Percentiles rank a stretch among this genome's conserved stretches.
These are phyloP conservation scores for Aplochiton taeniatus DNA, from an alignment of 2,797 vertebrate species.

Conservation along the genomic window DNA sequence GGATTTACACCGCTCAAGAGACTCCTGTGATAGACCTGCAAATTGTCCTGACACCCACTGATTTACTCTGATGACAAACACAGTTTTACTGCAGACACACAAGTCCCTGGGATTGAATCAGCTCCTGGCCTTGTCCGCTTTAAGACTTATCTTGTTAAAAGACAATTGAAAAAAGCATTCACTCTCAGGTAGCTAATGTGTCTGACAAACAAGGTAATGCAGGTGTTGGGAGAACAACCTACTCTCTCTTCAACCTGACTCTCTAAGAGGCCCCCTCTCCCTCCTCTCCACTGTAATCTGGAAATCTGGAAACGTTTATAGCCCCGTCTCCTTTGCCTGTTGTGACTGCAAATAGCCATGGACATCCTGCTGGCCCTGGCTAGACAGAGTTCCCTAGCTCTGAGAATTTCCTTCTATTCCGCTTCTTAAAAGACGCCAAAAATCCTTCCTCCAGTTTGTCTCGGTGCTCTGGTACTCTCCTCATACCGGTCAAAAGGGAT, in stretches of 20 bases:
- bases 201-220: conserved; percentile 53
- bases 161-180: conserved; percentile 67
- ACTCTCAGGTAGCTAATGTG: conserved; percentile 40
- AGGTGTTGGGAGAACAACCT: conserved; percentile 32
- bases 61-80: conserved; percentile 57
- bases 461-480: too few relatives aligned
- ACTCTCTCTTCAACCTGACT: conserved; percentile 23
- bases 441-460: too few relatives aligned
- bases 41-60: conserved; percentile 40
- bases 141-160: conserved; percentile 57
- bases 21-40: conserved; percentile 3
- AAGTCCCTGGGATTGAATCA: conserved; percentile 33
- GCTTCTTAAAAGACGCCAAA: too few relatives aligned
- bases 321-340: conserved; percentile 23
- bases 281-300: background rate
- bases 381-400: conserved; percentile 9
- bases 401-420: too few relatives aligned
- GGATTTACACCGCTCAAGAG: conserved; percentile 29
- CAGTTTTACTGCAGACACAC: conserved; percentile 20
- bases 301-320: conserved; percentile 57
- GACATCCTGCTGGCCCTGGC: conserved; percentile 25
- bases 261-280: background rate
- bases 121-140: conserved; percentile 41
- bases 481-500: too few relatives aligned
- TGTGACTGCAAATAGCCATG: conserved; percentile 42